Base-by-base conservation (phyloP, 1,140 invertebrate genomes). In the Homarus americanus region DNA sequence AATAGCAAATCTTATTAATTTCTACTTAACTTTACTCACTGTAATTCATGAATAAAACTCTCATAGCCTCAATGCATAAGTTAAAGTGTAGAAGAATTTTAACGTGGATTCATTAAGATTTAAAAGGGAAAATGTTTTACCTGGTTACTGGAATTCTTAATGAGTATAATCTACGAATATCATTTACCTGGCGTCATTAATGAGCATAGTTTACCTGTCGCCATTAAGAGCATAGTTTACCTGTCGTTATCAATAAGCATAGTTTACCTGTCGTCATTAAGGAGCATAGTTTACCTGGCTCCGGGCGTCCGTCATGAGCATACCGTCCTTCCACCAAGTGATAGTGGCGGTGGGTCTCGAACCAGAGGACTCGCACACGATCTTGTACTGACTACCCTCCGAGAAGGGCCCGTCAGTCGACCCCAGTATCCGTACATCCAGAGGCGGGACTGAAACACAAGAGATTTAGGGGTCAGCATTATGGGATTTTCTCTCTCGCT, bases 291-390 rank as follows among this genome's bases (percentile, higher is more conserved):
- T 32, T 69, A 69, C 63, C 63, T 69, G 24, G 63, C n/a, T 69
- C 63, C n/a, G 28, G n/a, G 4, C 5, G n/a, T 69, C 9, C 15
- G 78, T 89, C 53, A 63, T 90, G 32, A 90, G 80, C 44, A 90
- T 83, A 20, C 96, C 96, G 38, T 97, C 96, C 94, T 97, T 96
- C 96, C 96, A 97, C 97, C 97, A 98, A 0, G 96, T 96, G 75
- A 98, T 95, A 80, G 95, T 96, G 0, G 97, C 97, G 0, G 97
- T 96, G 15, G 97, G 97, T 82, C 97, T 95, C 34, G 97, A 97
- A 36, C 97, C 97, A 28, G 96, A 95, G 0, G 96, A 96, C 93
- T 96, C 96, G 93, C 97, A 98, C 91, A 95, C 96, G 83, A 98
- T 95, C 92, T 97, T 96, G 92, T 97, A 97, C 92, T 95, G 95